phyloP scores from a whole-genome alignment of 1,140 invertebrate genomes.

The Thaumetopoea pityocampa region DNA sequence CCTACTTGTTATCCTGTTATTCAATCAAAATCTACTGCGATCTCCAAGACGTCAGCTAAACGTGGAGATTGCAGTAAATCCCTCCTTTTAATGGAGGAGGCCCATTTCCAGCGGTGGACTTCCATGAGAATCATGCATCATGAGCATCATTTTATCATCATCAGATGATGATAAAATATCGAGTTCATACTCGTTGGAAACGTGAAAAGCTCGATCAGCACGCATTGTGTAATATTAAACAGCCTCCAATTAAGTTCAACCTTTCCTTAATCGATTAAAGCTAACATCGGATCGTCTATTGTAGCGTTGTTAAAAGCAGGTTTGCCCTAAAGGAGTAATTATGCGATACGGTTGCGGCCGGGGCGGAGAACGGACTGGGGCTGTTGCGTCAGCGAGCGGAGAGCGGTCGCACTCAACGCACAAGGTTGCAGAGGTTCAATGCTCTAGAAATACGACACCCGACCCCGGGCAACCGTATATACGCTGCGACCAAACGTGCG shows the following conservation, averaged over 20 bases:
- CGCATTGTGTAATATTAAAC: conserved; percentile 35
- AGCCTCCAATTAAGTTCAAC: conserved; percentile 50
- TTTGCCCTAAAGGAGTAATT: conserved; percentile 69
- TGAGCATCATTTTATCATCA: conserved; percentile 5
- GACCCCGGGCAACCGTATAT: conserved; percentile 54
- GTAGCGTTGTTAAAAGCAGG: conserved; percentile 45
- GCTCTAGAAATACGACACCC: conserved; percentile 71
- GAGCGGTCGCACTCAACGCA: conserved; percentile 70
- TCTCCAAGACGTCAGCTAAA: too few relatives aligned
- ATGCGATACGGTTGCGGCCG: conserved; percentile 47
- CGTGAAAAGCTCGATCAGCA: conserved; percentile 14
- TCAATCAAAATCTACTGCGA: too few relatives aligned
- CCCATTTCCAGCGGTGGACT: too few relatives aligned
- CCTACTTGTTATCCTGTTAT: too few relatives aligned
- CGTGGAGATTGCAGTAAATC: too few relatives aligned
- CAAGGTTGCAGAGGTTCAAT: conserved; percentile 75
- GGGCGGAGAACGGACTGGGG: conserved; percentile 65
- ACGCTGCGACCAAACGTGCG: conserved; percentile 20
- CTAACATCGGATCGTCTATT: conserved; percentile 46
- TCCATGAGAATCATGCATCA: too few relatives aligned
- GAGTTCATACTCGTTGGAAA: conserved; percentile 14
- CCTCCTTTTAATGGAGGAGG: too few relatives aligned
- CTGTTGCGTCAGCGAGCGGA: conserved; percentile 64
- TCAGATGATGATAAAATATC: conserved; percentile 10
- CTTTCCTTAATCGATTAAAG: conserved; percentile 54